Evolutionary conservation across 2,888 invertebrate species (phyloP).

Genomic region (Pachliopta kotzebuea): DNA sequence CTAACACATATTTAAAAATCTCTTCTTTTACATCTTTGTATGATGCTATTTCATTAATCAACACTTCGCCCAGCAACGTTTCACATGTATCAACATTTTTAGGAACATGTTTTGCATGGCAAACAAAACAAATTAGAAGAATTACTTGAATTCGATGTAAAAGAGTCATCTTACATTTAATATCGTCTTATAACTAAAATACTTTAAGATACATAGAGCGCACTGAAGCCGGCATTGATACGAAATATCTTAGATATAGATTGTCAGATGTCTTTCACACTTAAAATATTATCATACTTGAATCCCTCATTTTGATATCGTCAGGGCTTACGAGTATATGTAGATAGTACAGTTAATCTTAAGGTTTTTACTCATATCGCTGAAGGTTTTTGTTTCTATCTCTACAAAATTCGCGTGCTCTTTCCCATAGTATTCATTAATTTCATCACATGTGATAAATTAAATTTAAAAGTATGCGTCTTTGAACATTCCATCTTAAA

Average conservation of each 20-base stretch:
- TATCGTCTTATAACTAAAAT: slow-evolving; percentile 42
- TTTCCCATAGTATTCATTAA: background rate
- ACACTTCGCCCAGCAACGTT: slow-evolving; percentile 57
- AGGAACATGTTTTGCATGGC: slow-evolving; percentile 49
- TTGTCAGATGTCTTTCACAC: slow-evolving; percentile 28
- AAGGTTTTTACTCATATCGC: background rate
- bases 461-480: background rate
- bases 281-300: slow-evolving; percentile 43
- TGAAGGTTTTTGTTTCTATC: background rate
- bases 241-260: slow-evolving; percentile 26
- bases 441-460: background rate
- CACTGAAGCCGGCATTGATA: slow-evolving; percentile 42
- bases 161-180: slow-evolving; percentile 49
- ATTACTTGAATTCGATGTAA: slow-evolving; percentile 41
- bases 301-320: slow-evolving; percentile 10
- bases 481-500: background rate
- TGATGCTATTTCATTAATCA: slow-evolving; percentile 81
- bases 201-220: slow-evolving; percentile 33
- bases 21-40: slow-evolving; percentile 72
- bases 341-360: background rate
- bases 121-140: slow-evolving; percentile 43
- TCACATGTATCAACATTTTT: slow-evolving; percentile 53
- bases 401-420: background rate
- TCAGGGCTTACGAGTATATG: slow-evolving; percentile 2
- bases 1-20: slow-evolving; percentile 74